Conservation (phyloP, 2,888 invertebrate species). For the Epicampocera succincta region DNA sequence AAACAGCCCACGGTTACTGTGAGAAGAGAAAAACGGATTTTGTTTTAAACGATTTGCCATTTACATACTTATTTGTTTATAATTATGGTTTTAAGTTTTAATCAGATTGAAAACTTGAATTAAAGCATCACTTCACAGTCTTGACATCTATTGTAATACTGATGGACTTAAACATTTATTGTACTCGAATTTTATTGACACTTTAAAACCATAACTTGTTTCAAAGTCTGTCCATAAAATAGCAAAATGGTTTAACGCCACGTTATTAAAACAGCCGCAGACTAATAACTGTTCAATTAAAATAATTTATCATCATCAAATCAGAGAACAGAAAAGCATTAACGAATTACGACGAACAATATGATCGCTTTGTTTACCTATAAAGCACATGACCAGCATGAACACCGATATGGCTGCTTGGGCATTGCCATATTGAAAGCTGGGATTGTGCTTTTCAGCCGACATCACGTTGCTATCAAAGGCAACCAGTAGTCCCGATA, state of each 20-base stretch:
- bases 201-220: slow-evolving; percentile 49
- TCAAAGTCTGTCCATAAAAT: slow-evolving; percentile 6
- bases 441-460: slow-evolving; percentile 86
- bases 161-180: not conserved
- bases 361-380: slow-evolving; percentile 83
- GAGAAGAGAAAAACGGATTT: slow-evolving; percentile 37
- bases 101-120: slow-evolving; percentile 81
- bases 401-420: slow-evolving; percentile 90
- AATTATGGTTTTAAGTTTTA: not conserved
- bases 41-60: not conserved
- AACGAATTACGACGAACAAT: not conserved
- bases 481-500: slow-evolving; percentile 86
- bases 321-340: too few relatives aligned
- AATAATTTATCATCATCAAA: slow-evolving; percentile 57
- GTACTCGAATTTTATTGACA: not conserved
- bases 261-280: slow-evolving; percentile 24
- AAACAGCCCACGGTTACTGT: slow-evolving; percentile 90
- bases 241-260: not conserved
- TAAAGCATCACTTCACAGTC: slow-evolving; percentile 75
- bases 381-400: slow-evolving; percentile 89
- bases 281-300: slow-evolving; percentile 62
- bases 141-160: slow-evolving; percentile 23
- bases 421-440: slow-evolving; percentile 89
- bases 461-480: slow-evolving; percentile 82
- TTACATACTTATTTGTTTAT: not conserved